A percentile compares a stretch with the other conserved stretches of the same genome.
phyloP scores from a whole-genome alignment of 2,797 vertebrate species.

The Strix occidentalis region DNA sequence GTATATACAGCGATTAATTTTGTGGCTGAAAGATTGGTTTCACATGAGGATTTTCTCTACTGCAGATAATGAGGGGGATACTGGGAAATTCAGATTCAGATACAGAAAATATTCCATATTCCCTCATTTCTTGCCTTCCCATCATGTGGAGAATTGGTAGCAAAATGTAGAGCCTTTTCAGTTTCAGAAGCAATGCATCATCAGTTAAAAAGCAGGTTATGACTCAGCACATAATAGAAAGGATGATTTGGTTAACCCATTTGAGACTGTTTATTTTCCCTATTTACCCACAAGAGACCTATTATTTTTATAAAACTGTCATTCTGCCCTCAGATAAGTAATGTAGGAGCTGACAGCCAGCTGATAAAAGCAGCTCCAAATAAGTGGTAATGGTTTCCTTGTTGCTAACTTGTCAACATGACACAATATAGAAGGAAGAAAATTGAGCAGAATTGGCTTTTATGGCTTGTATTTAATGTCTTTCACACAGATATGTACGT shows the following conservation, averaged over 20 bases:
- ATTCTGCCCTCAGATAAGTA: not conserved
- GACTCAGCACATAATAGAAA: not conserved
- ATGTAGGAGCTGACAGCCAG: not conserved
- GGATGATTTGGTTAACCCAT: constrained; percentile 21
- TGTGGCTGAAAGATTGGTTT: not conserved
- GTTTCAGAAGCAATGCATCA: not conserved
- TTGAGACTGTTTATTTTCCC: not conserved
- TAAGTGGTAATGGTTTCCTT: not conserved
- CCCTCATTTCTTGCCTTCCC: not conserved
- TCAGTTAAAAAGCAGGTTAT: not conserved
- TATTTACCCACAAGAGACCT: not conserved
- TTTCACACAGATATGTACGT: not conserved
- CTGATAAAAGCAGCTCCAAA: constrained; percentile 4
- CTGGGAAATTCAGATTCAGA: not conserved
- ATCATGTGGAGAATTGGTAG: not conserved
- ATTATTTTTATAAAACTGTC: constrained; percentile 6
- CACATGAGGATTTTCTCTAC: not conserved
- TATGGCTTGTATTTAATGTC: not conserved
- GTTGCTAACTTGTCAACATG: not conserved
- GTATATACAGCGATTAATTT: not conserved
- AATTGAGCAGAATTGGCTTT: not conserved
- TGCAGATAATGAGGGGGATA: not conserved
- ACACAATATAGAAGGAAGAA: not conserved
- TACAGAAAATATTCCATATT: not conserved
- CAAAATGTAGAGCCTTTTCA: not conserved